These are phyloP conservation scores for Anarhynchus alexandrinus DNA, from an alignment of 2,113 vertebrate genomes.

Conservation along the genomic window DNA sequence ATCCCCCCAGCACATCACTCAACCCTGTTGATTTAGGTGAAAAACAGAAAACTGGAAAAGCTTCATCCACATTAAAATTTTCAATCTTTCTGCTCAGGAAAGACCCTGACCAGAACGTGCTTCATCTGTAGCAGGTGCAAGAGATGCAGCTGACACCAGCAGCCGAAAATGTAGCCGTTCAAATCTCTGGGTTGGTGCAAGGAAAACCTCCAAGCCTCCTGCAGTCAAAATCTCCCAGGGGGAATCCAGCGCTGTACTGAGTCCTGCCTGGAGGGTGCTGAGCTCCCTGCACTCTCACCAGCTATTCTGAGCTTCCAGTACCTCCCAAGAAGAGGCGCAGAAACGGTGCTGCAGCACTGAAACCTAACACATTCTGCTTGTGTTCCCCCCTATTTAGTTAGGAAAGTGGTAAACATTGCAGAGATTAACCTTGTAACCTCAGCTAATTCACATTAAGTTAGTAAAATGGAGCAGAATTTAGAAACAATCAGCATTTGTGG, in stretches of 20 bases:
- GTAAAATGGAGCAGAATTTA: slow-evolving; percentile 36
- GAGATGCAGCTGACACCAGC: not conserved
- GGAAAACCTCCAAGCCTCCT: not conserved
- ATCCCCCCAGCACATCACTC: not conserved
- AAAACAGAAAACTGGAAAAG: not conserved
- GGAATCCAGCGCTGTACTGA: not conserved
- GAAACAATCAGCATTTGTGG: slow-evolving; percentile 34
- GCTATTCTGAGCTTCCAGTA: not conserved
- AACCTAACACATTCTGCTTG: not conserved
- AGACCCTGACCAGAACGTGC: not conserved
- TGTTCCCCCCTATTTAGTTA: not conserved
- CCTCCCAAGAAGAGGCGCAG: not conserved
- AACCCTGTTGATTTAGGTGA: not conserved
- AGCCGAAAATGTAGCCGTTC: rapidly evolving
- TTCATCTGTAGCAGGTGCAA: not conserved
- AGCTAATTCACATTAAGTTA: slow-evolving; percentile 24
- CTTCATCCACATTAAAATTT: not conserved
- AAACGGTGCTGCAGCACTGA: not conserved
- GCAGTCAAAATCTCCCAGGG: not conserved
- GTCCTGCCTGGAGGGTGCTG: not conserved
- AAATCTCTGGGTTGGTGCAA: not conserved
- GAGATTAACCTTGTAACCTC: slow-evolving; percentile 58
- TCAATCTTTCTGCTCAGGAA: not conserved
- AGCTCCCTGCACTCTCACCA: not conserved
- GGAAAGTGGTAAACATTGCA: slow-evolving; percentile 43